phyloP scores from a whole-genome alignment of 1,140 invertebrate genomes.

The Drosophila busckii region DNA sequence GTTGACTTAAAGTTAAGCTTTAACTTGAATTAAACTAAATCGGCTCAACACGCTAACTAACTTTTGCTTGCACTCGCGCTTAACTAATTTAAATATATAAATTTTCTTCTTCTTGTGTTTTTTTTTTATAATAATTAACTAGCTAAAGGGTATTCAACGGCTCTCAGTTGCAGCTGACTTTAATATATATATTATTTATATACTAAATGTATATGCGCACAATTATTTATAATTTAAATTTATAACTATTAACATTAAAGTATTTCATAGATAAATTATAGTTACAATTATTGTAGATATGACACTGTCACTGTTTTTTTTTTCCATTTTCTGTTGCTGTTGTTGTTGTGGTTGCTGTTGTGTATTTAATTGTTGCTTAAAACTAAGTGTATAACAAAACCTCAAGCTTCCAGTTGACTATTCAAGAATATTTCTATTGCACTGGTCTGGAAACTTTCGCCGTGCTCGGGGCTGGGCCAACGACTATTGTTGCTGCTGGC shows the following conservation, averaged over 20 bases:
- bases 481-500: slow-evolving; percentile 36
- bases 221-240: slow-evolving; percentile 20
- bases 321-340: no score
- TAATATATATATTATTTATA: neutral
- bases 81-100: slow-evolving; percentile 3
- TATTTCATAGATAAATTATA: slow-evolving; percentile 38
- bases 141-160: slow-evolving; percentile 33
- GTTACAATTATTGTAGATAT: slow-evolving; percentile 73
- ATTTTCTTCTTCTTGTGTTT: neutral
- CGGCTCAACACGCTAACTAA: slow-evolving; percentile 56
- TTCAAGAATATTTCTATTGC: slow-evolving; percentile 59
- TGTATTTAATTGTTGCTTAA: no score
- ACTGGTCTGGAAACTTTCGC: slow-evolving; percentile 49
- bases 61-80: slow-evolving; percentile 4
- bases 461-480: slow-evolving; percentile 7
- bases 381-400: slow-evolving; percentile 61
- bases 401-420: slow-evolving; percentile 30
- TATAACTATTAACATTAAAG: slow-evolving; percentile 18
- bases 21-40: slow-evolving; percentile 65
- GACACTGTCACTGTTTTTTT: slow-evolving; percentile 68
- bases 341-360: no score
- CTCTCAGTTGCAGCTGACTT: neutral
- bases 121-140: slow-evolving; percentile 27
- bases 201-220: neutral
- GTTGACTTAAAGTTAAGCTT: slow-evolving; percentile 60